Evolutionary conservation across 2,888 invertebrate species (phyloP), one percentile per base, ranked within the genome.

Genomic region (Stenolophus ochropezus): DNA sequence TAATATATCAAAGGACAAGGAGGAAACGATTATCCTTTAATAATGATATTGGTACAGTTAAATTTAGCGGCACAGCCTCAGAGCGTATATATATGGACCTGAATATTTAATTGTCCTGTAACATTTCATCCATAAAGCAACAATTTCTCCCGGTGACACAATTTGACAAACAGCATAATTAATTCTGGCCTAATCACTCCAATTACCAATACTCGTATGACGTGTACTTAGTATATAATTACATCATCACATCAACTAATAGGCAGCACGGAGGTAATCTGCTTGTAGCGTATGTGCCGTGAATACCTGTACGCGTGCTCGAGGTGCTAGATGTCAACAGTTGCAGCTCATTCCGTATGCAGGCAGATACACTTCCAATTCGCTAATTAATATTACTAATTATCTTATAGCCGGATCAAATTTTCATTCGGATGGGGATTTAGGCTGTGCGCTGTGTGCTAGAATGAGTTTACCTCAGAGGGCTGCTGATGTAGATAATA

Each of bases 241-340:
- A 61, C 27, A 61, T 61, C 27, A 61, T 61, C 61, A 27, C 61
- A 61, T 61, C 61, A 61, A 61, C 61, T 61, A 61, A 61, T 61
- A 25, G 56, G 56, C 20, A 56, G 61, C 25, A 61, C n/a, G n/a
- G 23, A 14, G 61, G 14, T 61, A 25, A 61, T 61, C 61, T 61
- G 27, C n/a, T 61, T 61, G 33, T 42, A 42, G 8, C 33, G 33
- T 42, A 42, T 42, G 33, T 42, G 33, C 33, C 33, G 33, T 42
- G 33, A 42, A 42, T 42, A 42, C 33, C 33, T 42, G 33, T 42
- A 42, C 33, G 33, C 33, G 8, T 42, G 11, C 11, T 42, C 33
- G 6, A 42, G 33, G 33, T 42, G 33, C 33, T 42, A 42, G 33
- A 42, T 42, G 33, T 42, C 33, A 42, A 42, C 33, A 42, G 33